Conservation (phyloP, 2,888 invertebrate genomes). For the Thelaira solivaga region DNA sequence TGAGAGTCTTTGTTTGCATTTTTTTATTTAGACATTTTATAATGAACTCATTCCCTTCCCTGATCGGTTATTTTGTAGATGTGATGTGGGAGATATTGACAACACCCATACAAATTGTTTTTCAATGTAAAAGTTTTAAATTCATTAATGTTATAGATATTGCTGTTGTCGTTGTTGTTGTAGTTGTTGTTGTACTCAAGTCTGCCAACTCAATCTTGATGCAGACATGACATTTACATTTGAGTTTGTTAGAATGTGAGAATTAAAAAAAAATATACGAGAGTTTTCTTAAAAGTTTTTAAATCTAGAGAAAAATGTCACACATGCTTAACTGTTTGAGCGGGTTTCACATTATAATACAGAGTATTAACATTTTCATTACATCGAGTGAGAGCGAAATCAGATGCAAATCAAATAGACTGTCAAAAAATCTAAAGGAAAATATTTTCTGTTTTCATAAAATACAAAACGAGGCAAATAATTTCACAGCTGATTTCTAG, state of each 20-base stretch:
- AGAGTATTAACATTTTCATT: too few relatives aligned
- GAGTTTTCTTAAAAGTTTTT: background rate
- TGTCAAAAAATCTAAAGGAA: too few relatives aligned
- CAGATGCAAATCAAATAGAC: too few relatives aligned
- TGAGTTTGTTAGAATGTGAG: background rate
- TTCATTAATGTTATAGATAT: background rate
- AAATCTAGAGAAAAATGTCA: too few relatives aligned
- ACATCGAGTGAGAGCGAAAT: too few relatives aligned
- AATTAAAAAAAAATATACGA: background rate
- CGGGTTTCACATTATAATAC: too few relatives aligned
- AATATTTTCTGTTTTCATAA: too few relatives aligned
- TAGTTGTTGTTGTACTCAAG: background rate
- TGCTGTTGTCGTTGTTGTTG: background rate
- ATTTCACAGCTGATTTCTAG: too few relatives aligned
- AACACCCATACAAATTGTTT: constrained; percentile 48
- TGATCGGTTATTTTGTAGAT: constrained; percentile 25
- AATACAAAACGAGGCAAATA: too few relatives aligned
- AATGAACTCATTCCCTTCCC: too few relatives aligned
- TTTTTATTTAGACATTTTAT: too few relatives aligned
- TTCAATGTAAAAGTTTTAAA: constrained; percentile 29
- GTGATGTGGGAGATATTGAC: constrained; percentile 39
- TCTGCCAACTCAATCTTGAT: background rate
- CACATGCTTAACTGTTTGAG: too few relatives aligned
- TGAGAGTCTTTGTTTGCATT: background rate
- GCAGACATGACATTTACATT: constrained; percentile 25